Base-by-base conservation (phyloP, 2,113 vertebrate genomes). In the Sceloporus tristichus region DNA sequence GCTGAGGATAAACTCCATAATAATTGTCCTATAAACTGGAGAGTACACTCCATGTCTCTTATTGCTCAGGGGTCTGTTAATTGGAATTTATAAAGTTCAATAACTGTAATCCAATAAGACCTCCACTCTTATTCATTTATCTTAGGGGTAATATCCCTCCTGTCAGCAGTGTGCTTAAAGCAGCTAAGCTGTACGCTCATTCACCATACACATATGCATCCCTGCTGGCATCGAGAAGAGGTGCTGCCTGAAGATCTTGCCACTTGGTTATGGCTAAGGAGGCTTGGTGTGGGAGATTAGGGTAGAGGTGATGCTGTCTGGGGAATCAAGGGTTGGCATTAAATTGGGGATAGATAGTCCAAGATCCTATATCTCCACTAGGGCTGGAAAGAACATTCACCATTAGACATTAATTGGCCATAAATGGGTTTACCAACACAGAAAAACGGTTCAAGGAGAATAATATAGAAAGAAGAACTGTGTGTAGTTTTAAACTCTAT, bases 41-140 rank as follows among this genome's bases (percentile, higher is more conserved):
- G 96, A 96, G 93, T 91, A 89, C 94, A 95, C 95, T 95, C 92
- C 78, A 84, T 96, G 96, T 96, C 94, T 94, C 95, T 94, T 96
- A 95, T 96, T 96, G 96, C 97, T 96, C 96, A 96, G 94, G 96
- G 96, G 95, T 96, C 94, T 97, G 96, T 96, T 97, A 97, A 97
- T 97, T 97, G 96, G 96, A 97, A 97, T 97, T 97, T 97, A 97
- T 97, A 97, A 97, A 97, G 96, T 97, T 97, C 97, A 97, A 97
- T 97, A 97, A 96, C 95, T 95, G 96, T 97, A 97, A 97, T 97
- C 96, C 97, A 97, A 97, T 97, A 97, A 97, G 96, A 96, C 95
- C 94, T 96, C 95, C 97, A 96, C 93, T 96, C 97, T 96, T 96
- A 95, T 97, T 97, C 96, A 97, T 97, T 97, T 97, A 97, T 97